Base-by-base conservation (phyloP, 2,797 vertebrate genomes). In the Novumbra hubbsi region DNA sequence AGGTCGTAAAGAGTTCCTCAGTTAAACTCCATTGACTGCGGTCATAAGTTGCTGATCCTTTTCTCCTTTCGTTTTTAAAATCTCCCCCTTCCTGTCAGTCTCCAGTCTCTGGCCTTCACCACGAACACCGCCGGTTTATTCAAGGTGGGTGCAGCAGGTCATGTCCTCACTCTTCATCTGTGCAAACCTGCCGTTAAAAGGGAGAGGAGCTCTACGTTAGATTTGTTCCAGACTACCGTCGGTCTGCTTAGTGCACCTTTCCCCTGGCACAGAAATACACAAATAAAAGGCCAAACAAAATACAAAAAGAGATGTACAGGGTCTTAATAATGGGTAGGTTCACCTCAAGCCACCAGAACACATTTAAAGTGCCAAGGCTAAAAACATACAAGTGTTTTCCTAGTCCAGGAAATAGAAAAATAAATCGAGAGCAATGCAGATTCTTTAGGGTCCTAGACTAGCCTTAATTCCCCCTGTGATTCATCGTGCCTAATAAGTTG, bases 111-210 rank as follows among this genome's bases (percentile, higher is more conserved):
- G 4, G 19, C 93, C 94, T n/a, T n/a, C n/a, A 93, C 93, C 92
- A 91, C 95, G 95, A 94, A 95, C 95, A 98, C 96, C 95, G 93
- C 91, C 86, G 79, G 84, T 88, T 78, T 92, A 90, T 92, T 5
- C 90, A 92, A 92, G 89, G 69, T 87, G 71, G 86, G 84, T 90
- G 88, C 85, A 81, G 83, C 88, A 74, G 78, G 80, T 74, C 70
- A 75, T 66, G 64, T 84, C 72, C 78, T 41, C 64, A 68, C 91
- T 99, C 98, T 93, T 99, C 98, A 66, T 99, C 98, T 77, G 97
- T 98, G 94, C 98, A 99, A 82, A 99, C 98, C 98, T 99, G 89
- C 2, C 81, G 76, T 77, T 79, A 62, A 84, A 68, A 76, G 2
- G 14, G 6, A 73, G 21, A 41, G 24, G 24, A 55, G 3, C 12